Evolutionary conservation across 1,140 invertebrate genomes (phyloP), one percentile per base, ranked within the genome.

Genomic region (Drosophila quadrilineata): DNA sequence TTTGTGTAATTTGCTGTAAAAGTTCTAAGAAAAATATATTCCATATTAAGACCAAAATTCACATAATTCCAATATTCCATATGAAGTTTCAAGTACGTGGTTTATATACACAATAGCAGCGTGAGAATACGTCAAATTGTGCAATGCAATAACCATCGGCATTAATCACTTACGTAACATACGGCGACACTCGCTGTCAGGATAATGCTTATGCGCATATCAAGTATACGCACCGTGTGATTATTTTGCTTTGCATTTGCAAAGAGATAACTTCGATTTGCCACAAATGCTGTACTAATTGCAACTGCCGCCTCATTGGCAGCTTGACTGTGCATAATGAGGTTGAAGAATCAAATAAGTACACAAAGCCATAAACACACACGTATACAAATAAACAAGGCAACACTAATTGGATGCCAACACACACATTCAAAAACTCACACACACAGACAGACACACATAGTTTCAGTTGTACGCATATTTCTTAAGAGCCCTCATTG

Each of bases 261-360:
- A 35, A 14, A 14, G 12, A 10, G 31, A 41, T 43, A 33, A 52
- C 41, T 41, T 50, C 35, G 12, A 59, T 48, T 60, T 31, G 12
- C 31, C 33, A 29, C 38, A 45, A 66, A 45, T 50, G 16, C 19
- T 19, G 24, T 36, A 58, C 45, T 57, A 58, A 64, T 60, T 70
- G 73, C 46, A 29, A 52, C 29, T 40, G 41, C 31, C n/a, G 17
- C 35, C 48, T 62, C 10, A 36, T 43, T 31, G 33, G n/a, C 29
- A 24, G 24, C 36, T 72, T 59, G 69, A 65, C 59, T 73, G 53
- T 21, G 56, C 69, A 70, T 76, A 82, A 82, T 77, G 52, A 70
- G 79, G 28, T 24, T 48, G 43, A 64, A 75, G 46, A 75, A 68
- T 57, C 57, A 72, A 75, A 71, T 53, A 40, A 14, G 35, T 24